Conservation (phyloP, 2,888 invertebrate genomes). For the Celastrina argiolus region DNA sequence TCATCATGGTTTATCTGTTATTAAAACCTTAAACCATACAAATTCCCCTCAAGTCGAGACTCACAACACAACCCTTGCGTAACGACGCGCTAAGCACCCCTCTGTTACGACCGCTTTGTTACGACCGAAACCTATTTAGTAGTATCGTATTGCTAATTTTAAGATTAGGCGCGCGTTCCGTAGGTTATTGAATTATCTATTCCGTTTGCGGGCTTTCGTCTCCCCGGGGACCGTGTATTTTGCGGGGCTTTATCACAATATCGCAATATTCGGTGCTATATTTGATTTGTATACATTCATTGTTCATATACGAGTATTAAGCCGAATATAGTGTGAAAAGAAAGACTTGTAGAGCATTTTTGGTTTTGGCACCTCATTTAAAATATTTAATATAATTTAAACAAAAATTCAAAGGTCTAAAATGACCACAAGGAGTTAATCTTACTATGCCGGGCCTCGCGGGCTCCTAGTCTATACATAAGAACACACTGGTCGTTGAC, state of each 20-base stretch:
- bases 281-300: no score
- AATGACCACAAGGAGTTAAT: no score
- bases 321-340: no score
- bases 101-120: constrained; percentile 62
- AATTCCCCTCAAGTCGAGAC: constrained; percentile 49
- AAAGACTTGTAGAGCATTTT: no score
- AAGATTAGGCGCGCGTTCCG: constrained; percentile 70
- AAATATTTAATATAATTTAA: no score
- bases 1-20: constrained; percentile 36
- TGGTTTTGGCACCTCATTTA: no score
- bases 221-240: constrained; percentile 48
- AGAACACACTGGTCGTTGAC: no score
- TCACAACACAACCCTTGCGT: constrained; percentile 36
- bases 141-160: constrained; percentile 77
- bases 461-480: no score
- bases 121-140: constrained; percentile 71
- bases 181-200: constrained; percentile 74
- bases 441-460: no score
- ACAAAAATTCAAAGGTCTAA: no score
- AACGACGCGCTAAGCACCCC: constrained; percentile 60
- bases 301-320: no score
- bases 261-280: not conserved
- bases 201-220: constrained; percentile 63
- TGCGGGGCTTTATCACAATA: constrained; percentile 14
- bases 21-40: constrained; percentile 18